These are phyloP conservation scores for Phasia obesa DNA, from an alignment of 2,888 invertebrate genomes.

Conservation along the genomic window DNA sequence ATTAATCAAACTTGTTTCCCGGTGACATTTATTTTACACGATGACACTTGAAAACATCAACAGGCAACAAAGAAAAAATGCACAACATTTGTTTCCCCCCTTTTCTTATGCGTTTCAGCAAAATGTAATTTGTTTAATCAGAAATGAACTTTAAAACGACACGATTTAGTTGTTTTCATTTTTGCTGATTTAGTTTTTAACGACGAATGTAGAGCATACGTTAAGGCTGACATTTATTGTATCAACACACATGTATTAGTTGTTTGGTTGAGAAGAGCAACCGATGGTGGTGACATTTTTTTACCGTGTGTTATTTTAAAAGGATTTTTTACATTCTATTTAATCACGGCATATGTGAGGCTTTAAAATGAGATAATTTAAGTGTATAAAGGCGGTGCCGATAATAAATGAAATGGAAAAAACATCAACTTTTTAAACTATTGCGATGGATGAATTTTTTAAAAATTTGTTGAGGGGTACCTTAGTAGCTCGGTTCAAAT, in stretches of 20 bases:
- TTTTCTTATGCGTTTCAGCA: not conserved
- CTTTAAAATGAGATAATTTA: not conserved
- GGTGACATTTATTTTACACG: constrained; percentile 38
- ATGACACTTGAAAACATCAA: constrained; percentile 12
- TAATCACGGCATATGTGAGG: no score
- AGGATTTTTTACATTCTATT: no score
- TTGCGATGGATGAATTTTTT: no score
- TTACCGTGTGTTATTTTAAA: constrained; percentile 29
- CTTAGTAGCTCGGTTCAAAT: no score
- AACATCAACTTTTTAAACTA: no score
- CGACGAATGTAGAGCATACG: not conserved
- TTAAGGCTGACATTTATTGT: constrained; percentile 23
- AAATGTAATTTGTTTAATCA: constrained; percentile 32
- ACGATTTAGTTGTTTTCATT: constrained; percentile 34
- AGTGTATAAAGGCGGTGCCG: not conserved
- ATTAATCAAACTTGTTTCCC: not conserved
- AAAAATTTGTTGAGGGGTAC: no score
- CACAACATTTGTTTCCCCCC: not conserved
- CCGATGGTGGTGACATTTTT: not conserved
- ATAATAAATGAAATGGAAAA: not conserved
- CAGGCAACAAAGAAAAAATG: not conserved
- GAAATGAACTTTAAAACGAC: constrained; percentile 51
- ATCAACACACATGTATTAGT: constrained; percentile 3
- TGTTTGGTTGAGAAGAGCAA: not conserved
- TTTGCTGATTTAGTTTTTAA: not conserved